Base-by-base conservation (phyloP, 64 coral and sea anemone species). In the Platygyra sinensis region DNA sequence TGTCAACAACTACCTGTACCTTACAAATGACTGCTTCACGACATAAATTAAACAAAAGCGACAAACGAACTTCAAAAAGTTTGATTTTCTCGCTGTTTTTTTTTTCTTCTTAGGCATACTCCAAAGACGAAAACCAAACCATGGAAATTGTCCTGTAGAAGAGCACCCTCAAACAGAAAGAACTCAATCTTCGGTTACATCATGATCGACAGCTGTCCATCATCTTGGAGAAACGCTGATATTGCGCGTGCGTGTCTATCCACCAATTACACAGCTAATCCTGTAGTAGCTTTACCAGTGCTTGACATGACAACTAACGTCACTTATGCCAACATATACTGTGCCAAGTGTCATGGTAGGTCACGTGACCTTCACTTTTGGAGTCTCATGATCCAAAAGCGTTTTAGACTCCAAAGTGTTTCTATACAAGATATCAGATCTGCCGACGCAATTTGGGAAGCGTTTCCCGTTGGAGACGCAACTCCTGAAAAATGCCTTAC, bases 241-340 rank as follows among this genome's bases (percentile, higher is more conserved):
- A 22, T 20, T 24, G 39, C 16, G 4, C 74, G 31, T 22, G 31
- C 30, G 32, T 76, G 74, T 49, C 19, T 8, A 10, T 49, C 32
- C 1, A 76, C 33, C 74, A 76, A 49, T 76, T 51, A 76, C 74
- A 20, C 32, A 0, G 74, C 36, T 46, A 36, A 76, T 50, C 74
- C 74, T 49, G 18, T 2, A 10, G 19, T 33, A 10, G 74, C 74
- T 49, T 76, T 76, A 49, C 74, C 74, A n/a, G 13, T 76, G 0
- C 22, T 76, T 39, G 74, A 76, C 11, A 12, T 33, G 22, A 76
- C 36, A 49, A 33, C 30, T 20, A 76, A 39, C 31, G 32, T 76
- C 16, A 76, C 33, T 10, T 76, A 76, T 76, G 74, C 74, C 38
- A 76, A 76, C 8, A 51, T 76, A 36, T 76, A 76, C 74, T 76